These are phyloP conservation scores for Folsomia candida DNA, from an alignment of 2,888 invertebrate genomes.

Conservation along the genomic window DNA sequence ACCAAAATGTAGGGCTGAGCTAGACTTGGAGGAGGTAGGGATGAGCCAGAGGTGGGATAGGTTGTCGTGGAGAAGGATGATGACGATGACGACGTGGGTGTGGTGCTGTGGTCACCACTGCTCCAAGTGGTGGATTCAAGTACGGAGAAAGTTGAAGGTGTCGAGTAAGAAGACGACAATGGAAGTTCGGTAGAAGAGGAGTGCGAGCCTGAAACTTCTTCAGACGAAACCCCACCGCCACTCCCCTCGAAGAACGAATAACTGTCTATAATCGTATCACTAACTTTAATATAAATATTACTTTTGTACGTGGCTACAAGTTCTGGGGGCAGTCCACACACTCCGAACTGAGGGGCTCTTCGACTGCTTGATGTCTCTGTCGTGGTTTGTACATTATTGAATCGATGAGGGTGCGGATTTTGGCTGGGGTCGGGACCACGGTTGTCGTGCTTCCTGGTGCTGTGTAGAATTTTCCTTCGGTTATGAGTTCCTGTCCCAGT, in stretches of 20 bases:
- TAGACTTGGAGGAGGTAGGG: constrained; percentile 32
- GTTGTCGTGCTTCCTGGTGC: constrained; percentile 22
- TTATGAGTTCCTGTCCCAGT: constrained; percentile 18
- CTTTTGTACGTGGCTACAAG: constrained; percentile 11
- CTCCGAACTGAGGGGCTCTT: constrained; percentile 24
- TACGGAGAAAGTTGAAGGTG: not conserved
- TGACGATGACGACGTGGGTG: constrained; percentile 11
- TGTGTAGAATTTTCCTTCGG: constrained; percentile 24
- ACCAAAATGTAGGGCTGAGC: constrained; percentile 58
- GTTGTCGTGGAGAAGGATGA: constrained; percentile 7
- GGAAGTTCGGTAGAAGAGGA: constrained; percentile 8
- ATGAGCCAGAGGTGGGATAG: constrained; percentile 6
- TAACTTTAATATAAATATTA: constrained; percentile 4
- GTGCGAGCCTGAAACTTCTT: not conserved
- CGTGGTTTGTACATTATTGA: constrained; percentile 21
- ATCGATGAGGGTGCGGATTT: not conserved
- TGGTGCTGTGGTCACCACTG: not conserved
- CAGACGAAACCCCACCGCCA: constrained; percentile 12
- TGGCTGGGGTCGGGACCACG: not conserved
- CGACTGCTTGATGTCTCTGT: constrained; percentile 25
- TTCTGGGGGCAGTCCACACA: constrained; percentile 36
- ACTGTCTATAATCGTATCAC: constrained; percentile 14
- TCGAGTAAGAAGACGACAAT: constrained; percentile 5
- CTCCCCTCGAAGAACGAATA: constrained; percentile 16
- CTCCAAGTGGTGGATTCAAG: constrained; percentile 12